These are phyloP conservation scores for Microtus pennsylvanicus DNA, from an alignment of 2,113 vertebrate genomes.

Conservation along the genomic window DNA sequence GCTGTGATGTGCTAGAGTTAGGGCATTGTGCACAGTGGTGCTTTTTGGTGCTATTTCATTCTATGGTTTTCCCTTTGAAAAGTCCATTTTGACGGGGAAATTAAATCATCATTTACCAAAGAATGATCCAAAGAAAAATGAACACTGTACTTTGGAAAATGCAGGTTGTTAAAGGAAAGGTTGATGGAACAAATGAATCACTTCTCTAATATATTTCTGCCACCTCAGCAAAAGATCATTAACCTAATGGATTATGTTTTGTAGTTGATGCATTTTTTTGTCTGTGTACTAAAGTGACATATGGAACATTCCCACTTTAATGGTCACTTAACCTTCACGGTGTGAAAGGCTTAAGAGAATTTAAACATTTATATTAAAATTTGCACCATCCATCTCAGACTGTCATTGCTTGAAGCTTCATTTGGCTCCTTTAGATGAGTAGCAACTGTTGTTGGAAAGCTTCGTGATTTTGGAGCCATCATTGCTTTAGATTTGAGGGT, in stretches of 20 bases:
- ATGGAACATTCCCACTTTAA: slow-evolving; percentile 67
- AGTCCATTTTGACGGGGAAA: slow-evolving; percentile 65
- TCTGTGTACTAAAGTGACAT: slow-evolving; percentile 70
- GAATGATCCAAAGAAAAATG: slow-evolving; percentile 67
- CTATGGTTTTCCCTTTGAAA: slow-evolving; percentile 47
- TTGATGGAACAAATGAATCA: slow-evolving; percentile 64
- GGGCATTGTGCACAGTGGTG: neutral
- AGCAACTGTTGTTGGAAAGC: neutral
- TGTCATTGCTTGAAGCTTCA: neutral
- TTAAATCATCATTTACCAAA: slow-evolving; percentile 63
- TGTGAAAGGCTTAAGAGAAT: slow-evolving; percentile 75
- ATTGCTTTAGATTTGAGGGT: neutral
- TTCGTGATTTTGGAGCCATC: neutral
- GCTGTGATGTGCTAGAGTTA: neutral
- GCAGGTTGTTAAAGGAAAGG: slow-evolving; percentile 41
- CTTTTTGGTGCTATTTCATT: neutral
- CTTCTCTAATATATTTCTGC: slow-evolving; percentile 62
- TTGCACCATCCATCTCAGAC: slow-evolving; percentile 48
- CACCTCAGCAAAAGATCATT: slow-evolving; percentile 75
- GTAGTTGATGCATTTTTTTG: slow-evolving; percentile 53
- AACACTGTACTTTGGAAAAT: slow-evolving; percentile 48
- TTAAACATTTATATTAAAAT: slow-evolving; percentile 74
- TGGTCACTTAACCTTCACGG: slow-evolving; percentile 72
- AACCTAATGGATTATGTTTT: slow-evolving; percentile 78
- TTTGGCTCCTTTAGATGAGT: neutral